Conservation (phyloP, 2,888 invertebrate species). For the Heteromurus nitidus region DNA sequence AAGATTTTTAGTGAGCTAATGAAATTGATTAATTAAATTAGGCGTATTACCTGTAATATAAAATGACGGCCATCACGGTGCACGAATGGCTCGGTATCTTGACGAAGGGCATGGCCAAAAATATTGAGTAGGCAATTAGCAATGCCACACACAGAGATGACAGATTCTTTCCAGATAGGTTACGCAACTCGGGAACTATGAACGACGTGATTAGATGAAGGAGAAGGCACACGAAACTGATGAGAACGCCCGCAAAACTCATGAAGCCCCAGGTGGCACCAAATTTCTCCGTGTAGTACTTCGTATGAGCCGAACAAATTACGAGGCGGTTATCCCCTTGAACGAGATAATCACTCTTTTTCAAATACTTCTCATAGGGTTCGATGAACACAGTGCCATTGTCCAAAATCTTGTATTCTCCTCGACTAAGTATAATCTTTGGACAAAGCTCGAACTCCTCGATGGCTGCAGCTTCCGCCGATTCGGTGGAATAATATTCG, state of each 20-base stretch:
- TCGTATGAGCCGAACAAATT: slow-evolving; percentile 74
- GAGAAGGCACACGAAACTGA: slow-evolving; percentile 77
- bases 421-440: slow-evolving; percentile 75
- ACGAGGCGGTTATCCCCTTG: slow-evolving; percentile 75
- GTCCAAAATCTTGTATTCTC: slow-evolving; percentile 74
- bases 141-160: slow-evolving; percentile 78
- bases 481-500: slow-evolving; percentile 53
- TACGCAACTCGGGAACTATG: slow-evolving; percentile 77
- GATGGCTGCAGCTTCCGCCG: slow-evolving; percentile 47
- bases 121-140: slow-evolving; percentile 77
- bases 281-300: slow-evolving; percentile 75
- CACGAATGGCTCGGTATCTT: slow-evolving; percentile 74
- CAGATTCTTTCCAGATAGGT: slow-evolving; percentile 78
- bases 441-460: slow-evolving; percentile 74
- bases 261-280: slow-evolving; percentile 76
- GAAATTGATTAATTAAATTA: neutral
- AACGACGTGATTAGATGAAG: slow-evolving; percentile 77
- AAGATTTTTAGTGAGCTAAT: neutral
- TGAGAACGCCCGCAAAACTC: slow-evolving; percentile 76
- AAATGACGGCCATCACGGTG: slow-evolving; percentile 76
- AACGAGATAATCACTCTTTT: slow-evolving; percentile 74
- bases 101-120: slow-evolving; percentile 76
- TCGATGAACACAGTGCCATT: slow-evolving; percentile 75
- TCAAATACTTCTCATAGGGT: slow-evolving; percentile 74
- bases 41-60: slow-evolving; percentile 76